These are phyloP conservation scores for Drosophila borborema DNA, from an alignment of 2,888 invertebrate species.

Conservation along the genomic window DNA sequence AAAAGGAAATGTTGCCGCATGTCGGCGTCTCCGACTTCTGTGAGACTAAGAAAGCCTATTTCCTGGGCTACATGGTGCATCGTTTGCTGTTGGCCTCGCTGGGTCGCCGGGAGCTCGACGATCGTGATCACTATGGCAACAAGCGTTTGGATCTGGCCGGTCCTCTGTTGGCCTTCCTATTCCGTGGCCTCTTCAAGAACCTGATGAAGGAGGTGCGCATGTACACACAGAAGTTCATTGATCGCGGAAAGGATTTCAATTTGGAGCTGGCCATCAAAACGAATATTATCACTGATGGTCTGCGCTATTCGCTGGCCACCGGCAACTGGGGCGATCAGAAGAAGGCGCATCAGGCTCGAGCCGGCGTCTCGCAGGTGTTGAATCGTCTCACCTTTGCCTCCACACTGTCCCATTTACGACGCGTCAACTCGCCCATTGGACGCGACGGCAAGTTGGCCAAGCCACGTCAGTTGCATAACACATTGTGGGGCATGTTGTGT, in stretches of 20 bases:
- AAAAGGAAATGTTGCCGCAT: constrained; percentile 99
- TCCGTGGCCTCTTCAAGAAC: constrained; percentile 98
- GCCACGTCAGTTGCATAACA: constrained; percentile 99
- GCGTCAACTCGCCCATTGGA: constrained; percentile 99
- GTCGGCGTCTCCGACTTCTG: constrained; percentile 99
- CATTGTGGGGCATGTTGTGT: constrained; percentile 99
- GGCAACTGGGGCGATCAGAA: constrained; percentile 99
- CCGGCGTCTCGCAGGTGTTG: constrained; percentile 92
- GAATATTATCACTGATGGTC: constrained; percentile 98
- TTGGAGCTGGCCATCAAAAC: constrained; percentile 96
- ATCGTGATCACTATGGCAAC: constrained; percentile 99
- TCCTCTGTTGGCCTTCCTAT: constrained; percentile 97
- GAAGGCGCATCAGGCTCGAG: constrained; percentile 96
- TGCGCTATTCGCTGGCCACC: constrained; percentile 98
- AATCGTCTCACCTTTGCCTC: constrained; percentile 99
- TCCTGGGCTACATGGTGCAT: constrained; percentile 99
- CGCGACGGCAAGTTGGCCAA: constrained; percentile 99
- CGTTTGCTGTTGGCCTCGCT: constrained; percentile 96
- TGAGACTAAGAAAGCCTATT: constrained; percentile 99
- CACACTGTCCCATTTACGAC: constrained; percentile 98
- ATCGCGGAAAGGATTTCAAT: constrained; percentile 99
- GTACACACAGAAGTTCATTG: constrained; percentile 99
- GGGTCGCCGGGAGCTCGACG: constrained; percentile 98
- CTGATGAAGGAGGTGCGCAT: constrained; percentile 98
- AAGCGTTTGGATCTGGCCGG: constrained; percentile 99